phyloP scores from a whole-genome alignment of 1,140 invertebrate species.

The Drosophila triauraria region DNA sequence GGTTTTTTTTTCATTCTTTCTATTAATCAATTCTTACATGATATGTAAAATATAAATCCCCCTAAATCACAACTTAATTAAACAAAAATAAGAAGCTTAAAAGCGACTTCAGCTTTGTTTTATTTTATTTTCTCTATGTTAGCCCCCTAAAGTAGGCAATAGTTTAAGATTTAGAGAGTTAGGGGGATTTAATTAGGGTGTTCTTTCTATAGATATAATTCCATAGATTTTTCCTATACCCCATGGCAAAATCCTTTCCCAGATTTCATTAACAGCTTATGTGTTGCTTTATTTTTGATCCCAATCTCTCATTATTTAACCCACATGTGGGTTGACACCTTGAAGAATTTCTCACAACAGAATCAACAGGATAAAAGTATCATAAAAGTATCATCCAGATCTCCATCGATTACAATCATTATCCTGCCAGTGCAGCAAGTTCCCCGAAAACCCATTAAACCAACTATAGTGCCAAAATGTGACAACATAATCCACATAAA shows the following conservation, averaged over 20 bases:
- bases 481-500: slow-evolving; percentile 53
- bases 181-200: no score
- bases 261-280: slow-evolving; percentile 17
- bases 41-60: no score
- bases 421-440: slow-evolving; percentile 11
- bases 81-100: background rate
- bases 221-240: background rate
- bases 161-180: background rate
- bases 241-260: background rate
- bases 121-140: no score
- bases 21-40: no score
- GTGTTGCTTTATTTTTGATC: background rate
- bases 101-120: background rate
- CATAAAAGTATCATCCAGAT: slow-evolving; percentile 25
- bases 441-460: slow-evolving; percentile 43
- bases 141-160: background rate
- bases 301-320: slow-evolving; percentile 4
- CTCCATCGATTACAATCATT: slow-evolving; percentile 20
- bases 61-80: background rate
- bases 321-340: slow-evolving; percentile 10
- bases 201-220: background rate
- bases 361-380: background rate
- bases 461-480: slow-evolving; percentile 44
- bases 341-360: background rate
- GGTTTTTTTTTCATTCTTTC: background rate